Evolutionary conservation across 2,888 invertebrate genomes (phyloP).

Genomic region (Tanaodytes sp.): DNA sequence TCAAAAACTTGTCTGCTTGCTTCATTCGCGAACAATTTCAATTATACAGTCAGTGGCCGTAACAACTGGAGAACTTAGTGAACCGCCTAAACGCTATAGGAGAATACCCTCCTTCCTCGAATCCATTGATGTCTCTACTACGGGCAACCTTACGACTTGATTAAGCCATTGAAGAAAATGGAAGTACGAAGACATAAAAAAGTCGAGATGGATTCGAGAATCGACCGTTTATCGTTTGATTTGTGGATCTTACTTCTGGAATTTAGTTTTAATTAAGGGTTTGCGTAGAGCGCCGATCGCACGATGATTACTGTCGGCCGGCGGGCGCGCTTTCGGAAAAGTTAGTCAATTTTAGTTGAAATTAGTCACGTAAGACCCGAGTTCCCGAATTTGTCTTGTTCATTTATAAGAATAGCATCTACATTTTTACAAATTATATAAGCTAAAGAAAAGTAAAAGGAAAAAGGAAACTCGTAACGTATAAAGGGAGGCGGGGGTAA

Average conservation of each 20-base stretch:
- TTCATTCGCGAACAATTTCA: conserved; percentile 83
- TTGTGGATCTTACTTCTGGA: conserved; percentile 31
- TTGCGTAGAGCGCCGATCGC: conserved; percentile 13
- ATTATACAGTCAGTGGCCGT: conserved; percentile 87
- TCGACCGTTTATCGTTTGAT: conserved; percentile 25
- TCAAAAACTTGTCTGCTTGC: conserved; percentile 89
- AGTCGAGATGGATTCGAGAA: conserved; percentile 36
- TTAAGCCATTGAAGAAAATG: conserved; percentile 8
- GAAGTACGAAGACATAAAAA: neutral
- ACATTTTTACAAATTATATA: conserved; percentile 30
- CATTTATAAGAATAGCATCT: conserved; percentile 20
- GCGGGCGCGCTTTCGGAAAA: conserved; percentile 29
- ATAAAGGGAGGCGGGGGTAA: conserved; percentile 55
- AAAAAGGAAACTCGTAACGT: conserved; percentile 47
- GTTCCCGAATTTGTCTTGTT: conserved; percentile 44
- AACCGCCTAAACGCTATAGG: conserved; percentile 62
- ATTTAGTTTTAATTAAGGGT: conserved; percentile 43
- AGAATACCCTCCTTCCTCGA: conserved; percentile 62
- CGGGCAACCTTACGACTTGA: conserved; percentile 62
- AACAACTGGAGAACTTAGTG: conserved; percentile 75
- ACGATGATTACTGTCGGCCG: neutral
- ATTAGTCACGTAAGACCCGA: conserved; percentile 48
- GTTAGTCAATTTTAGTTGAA: conserved; percentile 53
- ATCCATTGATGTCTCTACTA: conserved; percentile 66
- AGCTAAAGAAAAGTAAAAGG: conserved; percentile 48